These are phyloP conservation scores for Trematocara macrostoma DNA, from an alignment of 2,113 vertebrate genomes.

Conservation along the genomic window DNA sequence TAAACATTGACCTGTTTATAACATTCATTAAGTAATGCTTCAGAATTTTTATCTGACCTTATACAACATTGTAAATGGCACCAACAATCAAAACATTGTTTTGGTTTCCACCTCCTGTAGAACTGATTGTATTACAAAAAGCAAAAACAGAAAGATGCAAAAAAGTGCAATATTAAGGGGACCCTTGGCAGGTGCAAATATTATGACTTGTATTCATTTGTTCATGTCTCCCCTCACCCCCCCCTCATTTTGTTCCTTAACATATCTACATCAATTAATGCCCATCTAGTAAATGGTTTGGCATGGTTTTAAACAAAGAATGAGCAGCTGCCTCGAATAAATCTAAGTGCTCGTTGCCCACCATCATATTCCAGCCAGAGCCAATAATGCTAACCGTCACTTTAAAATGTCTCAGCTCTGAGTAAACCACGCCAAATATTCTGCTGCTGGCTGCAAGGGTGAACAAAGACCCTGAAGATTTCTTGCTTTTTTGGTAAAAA, in stretches of 20 bases:
- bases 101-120: neutral
- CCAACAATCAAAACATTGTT: neutral
- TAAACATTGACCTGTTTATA: neutral
- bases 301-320: neutral
- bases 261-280: neutral
- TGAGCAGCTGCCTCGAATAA: neutral
- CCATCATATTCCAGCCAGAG: neutral
- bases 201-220: neutral
- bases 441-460: neutral
- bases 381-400: neutral
- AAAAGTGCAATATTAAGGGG: neutral
- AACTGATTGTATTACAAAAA: neutral
- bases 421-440: neutral
- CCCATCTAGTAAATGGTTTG: neutral
- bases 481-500: neutral
- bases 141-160: neutral
- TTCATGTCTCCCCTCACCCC: neutral
- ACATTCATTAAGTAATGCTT: neutral
- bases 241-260: neutral
- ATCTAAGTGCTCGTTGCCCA: neutral
- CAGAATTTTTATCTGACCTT: neutral
- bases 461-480: neutral
- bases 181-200: slow-evolving; percentile 10
- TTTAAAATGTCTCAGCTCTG: neutral
- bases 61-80: neutral